Evolutionary conservation across 2,113 vertebrate species (phyloP).

Genomic region (Tetrax tetrax): DNA sequence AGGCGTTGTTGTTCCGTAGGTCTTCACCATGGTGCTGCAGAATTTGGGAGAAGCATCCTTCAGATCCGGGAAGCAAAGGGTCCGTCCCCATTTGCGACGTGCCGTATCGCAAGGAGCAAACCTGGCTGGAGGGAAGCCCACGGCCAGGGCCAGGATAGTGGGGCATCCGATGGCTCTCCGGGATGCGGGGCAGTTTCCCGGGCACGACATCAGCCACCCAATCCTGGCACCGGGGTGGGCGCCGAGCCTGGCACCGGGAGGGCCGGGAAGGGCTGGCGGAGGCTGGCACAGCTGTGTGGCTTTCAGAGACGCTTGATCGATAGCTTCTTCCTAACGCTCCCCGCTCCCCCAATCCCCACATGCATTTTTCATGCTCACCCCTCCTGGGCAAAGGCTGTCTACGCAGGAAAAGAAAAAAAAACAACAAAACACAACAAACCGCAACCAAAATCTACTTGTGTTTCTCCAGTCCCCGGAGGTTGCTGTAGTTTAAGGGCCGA

Average conservation of each 20-base stretch:
- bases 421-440: conserved; percentile 29
- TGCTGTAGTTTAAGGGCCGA: conserved; percentile 69
- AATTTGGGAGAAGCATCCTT: not conserved
- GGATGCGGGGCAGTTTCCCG: not conserved
- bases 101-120: fast-evolving
- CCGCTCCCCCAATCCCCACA: conserved; percentile 58
- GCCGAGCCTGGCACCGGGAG: not conserved
- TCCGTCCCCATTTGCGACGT: fast-evolving
- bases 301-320: conserved; percentile 79
- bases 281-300: conserved; percentile 79
- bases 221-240: not conserved
- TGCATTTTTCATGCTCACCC: conserved; percentile 78
- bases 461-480: conserved; percentile 44
- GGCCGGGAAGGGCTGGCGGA: not conserved
- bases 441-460: conserved; percentile 53
- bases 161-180: fast-evolving
- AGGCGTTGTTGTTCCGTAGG: not conserved
- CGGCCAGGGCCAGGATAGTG: not conserved
- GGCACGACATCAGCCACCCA: fast-evolving
- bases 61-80: not conserved
- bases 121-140: fast-evolving
- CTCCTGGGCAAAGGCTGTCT: conserved; percentile 62
- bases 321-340: conserved; percentile 64
- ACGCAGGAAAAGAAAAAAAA: conserved; percentile 23
- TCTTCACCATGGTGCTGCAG: not conserved